Conservation (phyloP, 2,797 vertebrate species). For the Parambassis ranga region DNA sequence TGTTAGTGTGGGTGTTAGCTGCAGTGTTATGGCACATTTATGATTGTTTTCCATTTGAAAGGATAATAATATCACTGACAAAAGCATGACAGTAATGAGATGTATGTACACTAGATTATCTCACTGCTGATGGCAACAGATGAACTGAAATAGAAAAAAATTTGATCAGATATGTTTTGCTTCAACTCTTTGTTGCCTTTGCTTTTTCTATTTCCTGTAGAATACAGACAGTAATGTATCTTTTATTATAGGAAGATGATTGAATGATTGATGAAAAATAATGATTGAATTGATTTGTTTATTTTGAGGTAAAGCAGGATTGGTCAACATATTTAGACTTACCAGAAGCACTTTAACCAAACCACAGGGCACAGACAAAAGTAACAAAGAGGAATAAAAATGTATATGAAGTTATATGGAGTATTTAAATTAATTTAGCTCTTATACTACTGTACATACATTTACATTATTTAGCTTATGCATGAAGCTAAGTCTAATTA, state of each 20-base stretch:
- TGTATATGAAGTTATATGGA: too few relatives aligned
- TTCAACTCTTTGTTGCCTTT: neutral
- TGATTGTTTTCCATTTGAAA: slow-evolving; percentile 24
- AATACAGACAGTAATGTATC: neutral
- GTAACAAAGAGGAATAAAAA: too few relatives aligned
- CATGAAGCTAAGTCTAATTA: too few relatives aligned
- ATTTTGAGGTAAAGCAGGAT: slow-evolving; percentile 26
- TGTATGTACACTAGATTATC: neutral
- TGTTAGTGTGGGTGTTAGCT: slow-evolving; percentile 25
- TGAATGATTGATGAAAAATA: slow-evolving; percentile 7
- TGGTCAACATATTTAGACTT: slow-evolving; percentile 25
- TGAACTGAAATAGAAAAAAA: slow-evolving; percentile 1
- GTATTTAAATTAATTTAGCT: too few relatives aligned
- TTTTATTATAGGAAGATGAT: neutral
- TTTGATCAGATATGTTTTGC: neutral
- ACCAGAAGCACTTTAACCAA: slow-evolving; percentile 32
- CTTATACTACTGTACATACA: too few relatives aligned
- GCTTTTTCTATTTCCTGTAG: neutral
- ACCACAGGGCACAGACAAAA: too few relatives aligned
- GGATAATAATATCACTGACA: neutral
- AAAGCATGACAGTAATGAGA: neutral
- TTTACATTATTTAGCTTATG: too few relatives aligned
- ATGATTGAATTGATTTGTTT: slow-evolving; percentile 24
- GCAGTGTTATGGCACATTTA: slow-evolving; percentile 32
- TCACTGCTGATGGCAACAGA: neutral